These are phyloP conservation scores for Oscheius onirici DNA, from an alignment of 2,888 invertebrate species.

Conservation along the genomic window DNA sequence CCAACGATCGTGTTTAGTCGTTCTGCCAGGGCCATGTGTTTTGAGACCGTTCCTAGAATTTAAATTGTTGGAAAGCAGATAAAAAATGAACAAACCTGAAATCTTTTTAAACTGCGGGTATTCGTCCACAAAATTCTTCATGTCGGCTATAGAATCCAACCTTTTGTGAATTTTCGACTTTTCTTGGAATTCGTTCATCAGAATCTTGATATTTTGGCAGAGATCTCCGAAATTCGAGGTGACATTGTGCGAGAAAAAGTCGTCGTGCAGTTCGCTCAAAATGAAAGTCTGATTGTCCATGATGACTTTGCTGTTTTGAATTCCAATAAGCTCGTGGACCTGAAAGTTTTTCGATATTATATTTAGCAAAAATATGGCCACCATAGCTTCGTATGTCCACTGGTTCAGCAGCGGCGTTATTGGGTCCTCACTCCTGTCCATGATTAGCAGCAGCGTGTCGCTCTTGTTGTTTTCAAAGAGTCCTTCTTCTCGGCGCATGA, in stretches of 20 bases:
- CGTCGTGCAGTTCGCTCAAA: conserved; percentile 92
- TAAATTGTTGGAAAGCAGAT: neutral
- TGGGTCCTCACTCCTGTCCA: conserved; percentile 93
- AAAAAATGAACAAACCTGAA: conserved; percentile 70
- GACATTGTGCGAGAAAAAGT: conserved; percentile 94
- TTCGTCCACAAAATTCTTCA: conserved; percentile 90
- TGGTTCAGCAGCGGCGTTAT: conserved; percentile 94
- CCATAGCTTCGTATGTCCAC: conserved; percentile 99
- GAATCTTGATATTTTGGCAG: conserved; percentile 91
- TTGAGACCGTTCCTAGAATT: conserved; percentile 82
- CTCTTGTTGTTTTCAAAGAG: conserved; percentile 57
- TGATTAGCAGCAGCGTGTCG: conserved; percentile 81
- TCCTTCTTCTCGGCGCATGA: conserved; percentile 62
- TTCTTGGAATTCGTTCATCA: conserved; percentile 97
- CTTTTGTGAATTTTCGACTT: conserved; percentile 88
- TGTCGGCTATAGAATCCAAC: conserved; percentile 94
- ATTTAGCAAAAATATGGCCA: conserved; percentile 13
- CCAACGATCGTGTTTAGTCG: conserved; percentile 88
- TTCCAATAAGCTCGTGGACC: conserved; percentile 90
- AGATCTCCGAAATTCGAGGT: conserved; percentile 98
- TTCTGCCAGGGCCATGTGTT: conserved; percentile 95
- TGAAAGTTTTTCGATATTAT: conserved; percentile 6
- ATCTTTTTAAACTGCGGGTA: conserved; percentile 92
- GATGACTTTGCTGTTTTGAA: conserved; percentile 91
- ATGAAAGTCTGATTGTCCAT: conserved; percentile 89